Evolutionary conservation across 1,140 invertebrate genomes (phyloP).

Genomic region (Bombus soroeensis): DNA sequence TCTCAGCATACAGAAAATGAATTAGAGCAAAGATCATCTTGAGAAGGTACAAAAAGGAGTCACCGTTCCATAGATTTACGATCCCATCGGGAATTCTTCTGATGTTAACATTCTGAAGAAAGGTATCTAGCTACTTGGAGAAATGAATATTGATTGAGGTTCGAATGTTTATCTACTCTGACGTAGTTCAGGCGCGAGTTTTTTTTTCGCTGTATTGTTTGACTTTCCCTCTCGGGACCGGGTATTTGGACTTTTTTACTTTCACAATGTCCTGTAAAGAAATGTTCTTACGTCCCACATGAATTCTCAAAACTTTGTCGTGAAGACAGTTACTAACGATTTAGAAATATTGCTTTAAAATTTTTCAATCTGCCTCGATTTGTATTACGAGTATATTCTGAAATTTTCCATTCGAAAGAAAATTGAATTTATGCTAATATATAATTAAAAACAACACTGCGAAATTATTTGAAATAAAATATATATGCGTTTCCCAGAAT

Average conservation of each 20-base stretch:
- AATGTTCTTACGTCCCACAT: background rate
- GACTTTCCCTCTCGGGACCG: background rate
- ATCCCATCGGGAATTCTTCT: background rate
- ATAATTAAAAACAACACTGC: background rate
- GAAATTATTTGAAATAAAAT: too few species aligned
- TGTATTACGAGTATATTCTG: background rate
- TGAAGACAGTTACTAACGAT: background rate
- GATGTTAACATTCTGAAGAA: background rate
- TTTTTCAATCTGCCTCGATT: background rate
- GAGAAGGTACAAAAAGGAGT: background rate
- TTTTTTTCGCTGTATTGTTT: background rate
- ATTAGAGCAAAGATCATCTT: background rate
- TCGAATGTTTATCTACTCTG: background rate
- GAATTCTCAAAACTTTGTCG: background rate
- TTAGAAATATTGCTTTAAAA: background rate
- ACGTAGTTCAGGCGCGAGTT: background rate
- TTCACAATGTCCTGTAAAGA: too few species aligned
- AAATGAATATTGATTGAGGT: constrained; percentile 9
- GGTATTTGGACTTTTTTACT: background rate
- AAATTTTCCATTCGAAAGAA: background rate
- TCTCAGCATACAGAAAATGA: background rate
- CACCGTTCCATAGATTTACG: background rate
- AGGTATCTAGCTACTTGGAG: background rate
- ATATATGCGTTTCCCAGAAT: background rate
- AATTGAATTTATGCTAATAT: background rate